Conservation (phyloP, 2,888 invertebrate genomes). For the Cepaea hortensis region DNA sequence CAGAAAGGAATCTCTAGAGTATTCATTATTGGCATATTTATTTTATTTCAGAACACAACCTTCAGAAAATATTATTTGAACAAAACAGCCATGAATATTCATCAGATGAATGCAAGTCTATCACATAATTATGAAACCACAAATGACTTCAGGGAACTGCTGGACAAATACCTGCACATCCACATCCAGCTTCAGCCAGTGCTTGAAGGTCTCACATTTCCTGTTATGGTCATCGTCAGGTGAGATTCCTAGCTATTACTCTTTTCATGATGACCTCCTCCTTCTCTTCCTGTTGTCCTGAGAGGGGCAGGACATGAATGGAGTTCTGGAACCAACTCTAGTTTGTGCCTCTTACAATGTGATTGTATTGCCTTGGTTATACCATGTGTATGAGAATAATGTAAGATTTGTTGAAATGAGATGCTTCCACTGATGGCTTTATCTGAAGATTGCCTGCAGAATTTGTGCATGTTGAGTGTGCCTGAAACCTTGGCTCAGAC, state of each 20-base stretch:
- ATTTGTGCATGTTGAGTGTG: constrained; percentile 55
- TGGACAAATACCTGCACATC: constrained; percentile 63
- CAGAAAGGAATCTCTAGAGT: too few relatives aligned
- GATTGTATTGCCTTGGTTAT: too few relatives aligned
- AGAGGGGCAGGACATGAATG: background rate
- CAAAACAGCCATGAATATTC: constrained; percentile 70
- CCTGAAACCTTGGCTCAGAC: constrained; percentile 76
- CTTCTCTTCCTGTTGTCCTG: background rate
- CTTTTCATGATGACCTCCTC: background rate
- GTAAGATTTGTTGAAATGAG: background rate
- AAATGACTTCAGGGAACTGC: constrained; percentile 38
- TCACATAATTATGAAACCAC: constrained; percentile 1
- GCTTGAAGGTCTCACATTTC: constrained; percentile 36
- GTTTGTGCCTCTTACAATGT: too few relatives aligned
- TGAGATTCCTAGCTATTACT: background rate
- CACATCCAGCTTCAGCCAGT: constrained; percentile 60
- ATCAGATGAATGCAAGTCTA: constrained; percentile 64
- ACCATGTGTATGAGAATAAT: background rate
- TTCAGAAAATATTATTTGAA: constrained; percentile 54
- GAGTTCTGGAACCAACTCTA: background rate
- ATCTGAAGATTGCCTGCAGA: background rate
- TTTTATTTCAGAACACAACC: constrained; percentile 46
- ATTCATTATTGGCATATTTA: background rate
- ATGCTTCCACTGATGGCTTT: background rate
- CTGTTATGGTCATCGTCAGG: constrained; percentile 45